These are phyloP conservation scores for Teleiodes luculella DNA, from an alignment of 2,888 invertebrate species.

Conservation along the genomic window DNA sequence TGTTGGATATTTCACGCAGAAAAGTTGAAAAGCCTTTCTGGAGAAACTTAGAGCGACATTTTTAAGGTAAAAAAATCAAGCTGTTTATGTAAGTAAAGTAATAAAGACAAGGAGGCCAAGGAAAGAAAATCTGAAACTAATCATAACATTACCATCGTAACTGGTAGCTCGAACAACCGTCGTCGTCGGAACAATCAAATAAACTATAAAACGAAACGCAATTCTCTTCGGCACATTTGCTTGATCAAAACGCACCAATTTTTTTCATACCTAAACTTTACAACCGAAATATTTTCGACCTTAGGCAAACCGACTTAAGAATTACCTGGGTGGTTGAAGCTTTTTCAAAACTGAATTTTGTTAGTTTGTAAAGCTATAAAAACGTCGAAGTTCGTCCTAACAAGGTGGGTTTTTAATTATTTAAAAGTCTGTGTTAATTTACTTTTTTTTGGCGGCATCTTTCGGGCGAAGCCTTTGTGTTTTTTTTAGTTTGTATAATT, in stretches of 20 bases:
- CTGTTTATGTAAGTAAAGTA: not conserved
- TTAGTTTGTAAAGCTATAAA: conserved; percentile 39
- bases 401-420: conserved; percentile 74
- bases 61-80: not conserved
- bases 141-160: not conserved
- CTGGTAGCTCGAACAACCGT: conserved; percentile 21
- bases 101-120: not conserved
- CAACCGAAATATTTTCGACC: not conserved
- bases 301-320: not conserved
- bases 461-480: conserved; percentile 29
- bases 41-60: too few species aligned
- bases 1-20: too few species aligned
- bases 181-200: conserved; percentile 52
- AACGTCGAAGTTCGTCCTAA: conserved; percentile 57
- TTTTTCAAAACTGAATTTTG: not conserved
- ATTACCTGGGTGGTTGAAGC: too few species aligned
- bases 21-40: too few species aligned
- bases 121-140: not conserved
- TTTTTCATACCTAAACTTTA: not conserved
- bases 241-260: not conserved
- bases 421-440: conserved; percentile 71
- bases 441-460: conserved; percentile 46
- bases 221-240: conserved; percentile 55
- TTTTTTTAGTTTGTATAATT: conserved; percentile 65
- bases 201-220: conserved; percentile 65